These are phyloP conservation scores for Ochropleura leucogaster DNA, from an alignment of 2,888 invertebrate species.

Conservation along the genomic window DNA sequence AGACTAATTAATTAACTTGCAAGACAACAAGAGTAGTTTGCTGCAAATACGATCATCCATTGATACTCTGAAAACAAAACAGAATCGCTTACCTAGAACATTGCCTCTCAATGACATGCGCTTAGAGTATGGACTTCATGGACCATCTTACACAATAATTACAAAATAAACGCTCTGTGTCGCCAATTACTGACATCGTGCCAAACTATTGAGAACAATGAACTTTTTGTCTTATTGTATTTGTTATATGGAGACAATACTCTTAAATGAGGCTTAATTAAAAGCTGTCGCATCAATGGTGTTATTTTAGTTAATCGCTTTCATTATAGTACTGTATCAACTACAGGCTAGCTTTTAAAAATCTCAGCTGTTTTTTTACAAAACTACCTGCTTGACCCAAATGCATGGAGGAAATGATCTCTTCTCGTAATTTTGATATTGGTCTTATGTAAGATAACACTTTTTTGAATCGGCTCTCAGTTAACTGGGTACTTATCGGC, in stretches of 20 bases:
- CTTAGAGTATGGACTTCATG: slow-evolving; percentile 4
- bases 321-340: neutral
- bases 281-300: slow-evolving; percentile 8
- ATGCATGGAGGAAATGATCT: no score
- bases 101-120: slow-evolving; percentile 21
- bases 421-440: no score
- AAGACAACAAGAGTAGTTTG: neutral
- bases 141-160: slow-evolving; percentile 33
- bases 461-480: no score
- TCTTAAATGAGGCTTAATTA: slow-evolving; percentile 18
- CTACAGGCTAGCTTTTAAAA: neutral
- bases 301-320: neutral
- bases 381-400: no score
- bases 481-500: no score
- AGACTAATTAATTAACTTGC: neutral
- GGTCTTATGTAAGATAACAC: no score
- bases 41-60: neutral
- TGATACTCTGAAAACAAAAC: neutral
- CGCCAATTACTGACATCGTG: slow-evolving; percentile 41
- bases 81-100: neutral
- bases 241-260: slow-evolving; percentile 11
- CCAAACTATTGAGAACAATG: slow-evolving; percentile 41
- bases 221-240: slow-evolving; percentile 18
- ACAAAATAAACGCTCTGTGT: slow-evolving; percentile 32
- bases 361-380: no score